Base-by-base conservation (phyloP, 2,888 invertebrate genomes). In the Hecatera dysodea region DNA sequence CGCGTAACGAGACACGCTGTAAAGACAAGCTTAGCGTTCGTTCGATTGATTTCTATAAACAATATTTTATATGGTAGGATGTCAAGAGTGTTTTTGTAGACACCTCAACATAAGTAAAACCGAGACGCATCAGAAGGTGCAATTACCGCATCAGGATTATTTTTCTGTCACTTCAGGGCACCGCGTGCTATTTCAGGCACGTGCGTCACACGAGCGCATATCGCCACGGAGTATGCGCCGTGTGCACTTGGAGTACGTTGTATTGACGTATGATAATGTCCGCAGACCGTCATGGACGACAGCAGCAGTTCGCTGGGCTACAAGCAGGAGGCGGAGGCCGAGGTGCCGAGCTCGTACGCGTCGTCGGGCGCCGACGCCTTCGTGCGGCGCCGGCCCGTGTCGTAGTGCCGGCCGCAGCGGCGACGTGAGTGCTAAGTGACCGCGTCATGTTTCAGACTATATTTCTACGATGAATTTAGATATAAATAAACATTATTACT, bases 221-320 rank as follows among this genome's bases (percentile, higher is more conserved):
- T 83, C 81, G 64, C 65, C 79, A 42, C 36, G 62, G 61, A 50
- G 50, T 56, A 29, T 56, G 65, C 67, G 22, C 44, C 29, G 65
- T 71, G 33, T 63, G 33, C 9, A 5, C 50, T 24, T 50, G 22
- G 50, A 24, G 24, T 27, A 27, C 17, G n/a, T 29, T 29, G 48
- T 66, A 60, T 77, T 77, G 50, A 67, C 36, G 17, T 59, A 63
- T 65, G 57, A 33, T 56, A 74, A 74, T 81, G 52, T 78, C 93
- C 94, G 2, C 96, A 97, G 97, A 97, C 97, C 78, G 96, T 98
- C n/a, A 90, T 97, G 90, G 97, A 94, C 46, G 95, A 94, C 29
- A 89, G 87, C 82, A 91, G 89, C 72, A 84, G 84, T 66, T 77
- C 92, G 52, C 81, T 93, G 74, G 95, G 96, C 17, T 96, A 96